These are phyloP conservation scores for Phallusia fumigata DNA, from an alignment of 23 tunicate genomes.

Conservation along the genomic window DNA sequence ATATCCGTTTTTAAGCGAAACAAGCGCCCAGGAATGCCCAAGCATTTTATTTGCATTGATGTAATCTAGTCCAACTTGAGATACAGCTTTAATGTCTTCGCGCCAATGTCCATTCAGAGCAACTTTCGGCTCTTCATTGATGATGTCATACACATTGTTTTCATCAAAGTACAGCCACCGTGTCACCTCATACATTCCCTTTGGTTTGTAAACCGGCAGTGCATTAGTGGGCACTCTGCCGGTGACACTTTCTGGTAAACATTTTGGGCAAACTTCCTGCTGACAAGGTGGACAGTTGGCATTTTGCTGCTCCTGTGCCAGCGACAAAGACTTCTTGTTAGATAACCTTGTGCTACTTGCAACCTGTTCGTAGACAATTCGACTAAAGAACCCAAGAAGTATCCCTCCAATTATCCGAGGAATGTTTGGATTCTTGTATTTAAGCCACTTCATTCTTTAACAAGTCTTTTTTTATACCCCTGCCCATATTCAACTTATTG, in stretches of 20 bases:
- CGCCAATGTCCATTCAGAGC: conserved; percentile 33
- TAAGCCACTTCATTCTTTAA: background rate
- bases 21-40: conserved; percentile 56
- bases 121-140: conserved; percentile 78
- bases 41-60: conserved; percentile 70
- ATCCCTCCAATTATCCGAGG: conserved; percentile 16
- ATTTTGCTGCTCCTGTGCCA: background rate
- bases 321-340: background rate
- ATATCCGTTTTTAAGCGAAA: conserved; percentile 59
- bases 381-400: conserved; percentile 25
- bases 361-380: conserved; percentile 15
- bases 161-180: conserved; percentile 81
- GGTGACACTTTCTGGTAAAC: conserved; percentile 1
- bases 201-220: conserved; percentile 63
- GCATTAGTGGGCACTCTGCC: conserved; percentile 17
- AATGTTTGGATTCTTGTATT: background rate
- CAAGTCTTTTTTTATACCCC: background rate
- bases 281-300: conserved; percentile 18
- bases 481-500: background rate
- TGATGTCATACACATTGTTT: conserved; percentile 73
- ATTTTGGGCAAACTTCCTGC: conserved; percentile 10
- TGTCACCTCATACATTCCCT: conserved; percentile 92
- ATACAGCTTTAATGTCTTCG: conserved; percentile 67
- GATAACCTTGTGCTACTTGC: background rate
- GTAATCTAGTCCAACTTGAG: conserved; percentile 68